Evolutionary conservation across 2,113 vertebrate genomes (phyloP).

Genomic region (Dissostichus mawsoni): DNA sequence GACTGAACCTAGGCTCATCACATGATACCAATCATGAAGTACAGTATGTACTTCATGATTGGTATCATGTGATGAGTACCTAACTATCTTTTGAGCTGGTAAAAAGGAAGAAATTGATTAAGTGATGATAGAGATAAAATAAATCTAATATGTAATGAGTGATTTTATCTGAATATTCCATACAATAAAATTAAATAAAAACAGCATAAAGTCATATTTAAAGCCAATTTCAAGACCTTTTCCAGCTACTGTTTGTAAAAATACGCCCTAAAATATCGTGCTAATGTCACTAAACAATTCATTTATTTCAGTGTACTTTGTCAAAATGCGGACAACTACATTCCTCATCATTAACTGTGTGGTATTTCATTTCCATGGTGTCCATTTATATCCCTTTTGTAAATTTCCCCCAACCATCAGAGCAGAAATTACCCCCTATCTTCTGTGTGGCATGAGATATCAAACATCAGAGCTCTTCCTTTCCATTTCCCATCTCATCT

Average conservation of each 20-base stretch:
- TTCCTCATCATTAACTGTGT: neutral
- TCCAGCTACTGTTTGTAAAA: neutral
- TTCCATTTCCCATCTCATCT: slow-evolving; percentile 46
- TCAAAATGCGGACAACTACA: neutral
- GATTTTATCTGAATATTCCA: neutral
- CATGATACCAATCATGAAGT: neutral
- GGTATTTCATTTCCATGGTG: neutral
- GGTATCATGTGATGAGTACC: too few species aligned
- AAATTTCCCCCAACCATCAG: neutral
- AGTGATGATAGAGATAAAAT: neutral
- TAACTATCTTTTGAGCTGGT: neutral
- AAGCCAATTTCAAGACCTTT: neutral
- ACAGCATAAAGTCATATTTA: too few species aligned
- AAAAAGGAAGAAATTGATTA: neutral
- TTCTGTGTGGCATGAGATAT: slow-evolving; percentile 44
- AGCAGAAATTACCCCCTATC: slow-evolving; percentile 12
- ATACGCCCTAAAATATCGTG: neutral
- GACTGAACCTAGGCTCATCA: neutral
- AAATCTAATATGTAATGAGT: neutral
- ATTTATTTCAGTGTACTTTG: neutral
- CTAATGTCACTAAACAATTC: neutral
- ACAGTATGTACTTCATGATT: too few species aligned
- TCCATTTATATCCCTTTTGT: neutral
- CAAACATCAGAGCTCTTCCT: slow-evolving; percentile 31
- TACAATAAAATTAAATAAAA: neutral